Base-by-base conservation (phyloP, 2,113 vertebrate genomes). In the Ifrita kowaldi region DNA sequence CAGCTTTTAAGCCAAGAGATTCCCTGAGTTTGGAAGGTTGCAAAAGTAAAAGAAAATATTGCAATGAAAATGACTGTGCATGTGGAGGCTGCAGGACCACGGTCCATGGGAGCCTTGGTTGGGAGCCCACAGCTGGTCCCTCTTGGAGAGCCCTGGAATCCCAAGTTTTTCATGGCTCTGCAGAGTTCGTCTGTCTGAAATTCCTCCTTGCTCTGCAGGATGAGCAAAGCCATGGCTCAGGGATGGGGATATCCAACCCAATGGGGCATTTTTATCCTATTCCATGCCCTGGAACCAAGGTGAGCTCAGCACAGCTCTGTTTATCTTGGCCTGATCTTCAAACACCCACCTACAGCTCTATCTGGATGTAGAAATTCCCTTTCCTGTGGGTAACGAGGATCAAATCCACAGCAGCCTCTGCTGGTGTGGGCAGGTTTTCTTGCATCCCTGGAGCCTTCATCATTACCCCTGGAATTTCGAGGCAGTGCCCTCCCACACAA, bases 241-340 rank as follows among this genome's bases (percentile, higher is more conserved):
- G 27, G 49, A 16, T 13, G 55, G 50, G 37, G 9, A 42, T 7
- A 5, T 32, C 83, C 41, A 21, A 18, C 24, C 30, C 82, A n/a
- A 4, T 0, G 2, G 44, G 15, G 22, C 1, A 39, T 30, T 82
- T 63, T 50, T 39, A 10, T n/a, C 50, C 18, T 3, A 6, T 32
- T 57, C 22, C 41, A 7, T 10, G 21, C 16, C 30, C 9, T 5
- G 37, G 50, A 32, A 24, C 19, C 21, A 9, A 33, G 41, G 39
- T 70, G 60, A 17, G 53, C 37, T 65, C 69, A 74, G 18, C 52
- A 37, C 33, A 33, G 11, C 19, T 17, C 1, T 5, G 20, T 11
- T 35, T 14, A 0, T 22, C 52, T 39, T 14, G 17, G 13, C 4
- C 17, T 80, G 33, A 33, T 27, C 56, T 46, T 16, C 56, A 37